Evolutionary conservation across 1,140 invertebrate genomes (phyloP).

Genomic region (Drosophila ficusphila): DNA sequence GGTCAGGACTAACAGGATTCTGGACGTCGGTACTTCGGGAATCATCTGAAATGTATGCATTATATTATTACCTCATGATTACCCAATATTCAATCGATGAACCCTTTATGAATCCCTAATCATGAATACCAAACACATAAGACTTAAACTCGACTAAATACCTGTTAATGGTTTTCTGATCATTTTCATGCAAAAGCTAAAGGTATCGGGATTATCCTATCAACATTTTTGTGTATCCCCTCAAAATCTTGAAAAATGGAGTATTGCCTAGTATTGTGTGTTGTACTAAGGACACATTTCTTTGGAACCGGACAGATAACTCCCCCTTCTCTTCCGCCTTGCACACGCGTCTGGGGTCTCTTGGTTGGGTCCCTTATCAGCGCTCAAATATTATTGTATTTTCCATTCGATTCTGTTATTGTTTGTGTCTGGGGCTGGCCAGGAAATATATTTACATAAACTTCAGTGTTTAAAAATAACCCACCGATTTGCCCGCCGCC

Average conservation of each 20-base stretch:
- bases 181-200: no score
- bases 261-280: neutral
- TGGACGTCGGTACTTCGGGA: constrained; percentile 33
- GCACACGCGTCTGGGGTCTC: constrained; percentile 8
- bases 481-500: constrained; percentile 3
- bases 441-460: constrained; percentile 83
- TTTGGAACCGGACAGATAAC: neutral
- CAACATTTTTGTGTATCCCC: no score
- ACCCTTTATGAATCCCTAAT: no score
- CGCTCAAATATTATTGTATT: constrained; percentile 74
- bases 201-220: no score
- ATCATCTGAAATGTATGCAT: constrained; percentile 50
- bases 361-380: constrained; percentile 53
- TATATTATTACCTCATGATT: no score
- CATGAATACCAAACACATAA: no score
- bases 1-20: constrained; percentile 39
- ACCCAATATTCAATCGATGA: no score
- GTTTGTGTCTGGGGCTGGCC: constrained; percentile 58
- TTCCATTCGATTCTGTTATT: constrained; percentile 60
- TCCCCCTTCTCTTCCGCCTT: constrained; percentile 1
- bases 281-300: neutral
- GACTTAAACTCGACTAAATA: no score
- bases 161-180: no score
- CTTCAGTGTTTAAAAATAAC: constrained; percentile 81
- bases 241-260: no score